Base-by-base conservation (phyloP, 2,888 invertebrate genomes). In the Serrognathus titanus region DNA sequence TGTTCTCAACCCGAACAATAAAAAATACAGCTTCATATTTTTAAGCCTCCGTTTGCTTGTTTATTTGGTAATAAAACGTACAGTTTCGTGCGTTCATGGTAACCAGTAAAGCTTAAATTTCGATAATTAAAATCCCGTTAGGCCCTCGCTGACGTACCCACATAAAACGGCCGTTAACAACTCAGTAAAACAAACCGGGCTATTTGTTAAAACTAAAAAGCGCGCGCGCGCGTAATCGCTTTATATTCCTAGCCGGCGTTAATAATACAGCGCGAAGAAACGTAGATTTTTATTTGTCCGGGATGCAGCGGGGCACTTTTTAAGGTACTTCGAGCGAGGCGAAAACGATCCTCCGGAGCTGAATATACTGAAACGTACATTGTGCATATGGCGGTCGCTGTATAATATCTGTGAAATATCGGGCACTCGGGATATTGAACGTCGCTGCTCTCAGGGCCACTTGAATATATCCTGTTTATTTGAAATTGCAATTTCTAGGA, bases 341-440 rank as follows among this genome's bases (percentile, higher is more conserved):
- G 43, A 16, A 43, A 43, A 43, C 43, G 43, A 43, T 43, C 20
- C 43, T 43, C 43, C 43, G 16, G 43, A 43, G n/a, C 20, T 43
- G 43, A 43, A 43, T 43, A 43, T 43, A 43, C 43, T 43, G 43
- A 43, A 43, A 43, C 20, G 43, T 43, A 43, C 43, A 43, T 11
- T 43, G 43, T 43, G 43, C 43, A 43, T 43, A 43, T 43, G 43
- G 43, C 43, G 43, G 43, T 20, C 48, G 37, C 51, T 47, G 56
- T 51, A 56, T 56, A 56, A 56, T 56, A 56, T 56, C 48, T 47
- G 43, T 56, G 48, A 56, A 56, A 56, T 56, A 56, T 56, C 51
- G 56, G 51, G 51, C 51, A 47, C 56, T 38, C 40, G 56, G 56
- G 51, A 56, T 43, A 43, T 43, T 43, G 43, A 43, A 43, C 43